A percentile compares a stretch with the other conserved stretches of the same genome.
Conservation (phyloP, 2,888 invertebrate genomes). For the Diaphora mendica region DNA sequence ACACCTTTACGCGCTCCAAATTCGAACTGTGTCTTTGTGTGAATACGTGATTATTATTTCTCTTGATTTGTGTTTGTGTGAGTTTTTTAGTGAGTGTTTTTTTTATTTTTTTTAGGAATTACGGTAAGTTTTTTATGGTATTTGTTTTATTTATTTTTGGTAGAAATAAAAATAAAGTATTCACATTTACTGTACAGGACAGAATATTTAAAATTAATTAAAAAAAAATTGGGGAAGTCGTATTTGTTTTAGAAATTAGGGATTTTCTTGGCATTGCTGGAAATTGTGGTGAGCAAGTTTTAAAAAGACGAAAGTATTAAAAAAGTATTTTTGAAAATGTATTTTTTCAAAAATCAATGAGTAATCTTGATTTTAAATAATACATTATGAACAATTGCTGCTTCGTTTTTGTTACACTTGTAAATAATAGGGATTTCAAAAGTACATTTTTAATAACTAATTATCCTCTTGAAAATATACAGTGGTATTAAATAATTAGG, state of each 20-base stretch:
- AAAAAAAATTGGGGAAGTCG: background rate
- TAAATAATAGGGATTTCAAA: too few species aligned
- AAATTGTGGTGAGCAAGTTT: background rate
- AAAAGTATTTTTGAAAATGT: background rate
- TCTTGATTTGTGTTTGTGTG: slow-evolving; percentile 34
- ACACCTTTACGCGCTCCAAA: slow-evolving; percentile 32
- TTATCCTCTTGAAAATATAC: background rate
- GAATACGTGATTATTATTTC: slow-evolving; percentile 31
- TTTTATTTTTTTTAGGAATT: slow-evolving; percentile 6
- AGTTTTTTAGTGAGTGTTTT: slow-evolving; percentile 29
- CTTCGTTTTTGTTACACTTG: background rate
- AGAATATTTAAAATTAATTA: background rate
- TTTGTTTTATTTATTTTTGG: background rate
- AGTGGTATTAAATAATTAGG: background rate
- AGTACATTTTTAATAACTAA: background rate
- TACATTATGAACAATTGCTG: background rate
- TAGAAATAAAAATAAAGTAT: background rate
- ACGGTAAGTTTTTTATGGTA: slow-evolving; percentile 37
- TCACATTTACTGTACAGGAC: background rate
- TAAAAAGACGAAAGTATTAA: background rate
- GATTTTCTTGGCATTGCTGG: background rate
- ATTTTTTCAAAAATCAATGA: background rate
- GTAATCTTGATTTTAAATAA: background rate
- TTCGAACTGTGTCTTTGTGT: slow-evolving; percentile 46
- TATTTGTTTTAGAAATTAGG: background rate